phyloP scores from a whole-genome alignment of 2,113 vertebrate genomes.

The Gobius niger region DNA sequence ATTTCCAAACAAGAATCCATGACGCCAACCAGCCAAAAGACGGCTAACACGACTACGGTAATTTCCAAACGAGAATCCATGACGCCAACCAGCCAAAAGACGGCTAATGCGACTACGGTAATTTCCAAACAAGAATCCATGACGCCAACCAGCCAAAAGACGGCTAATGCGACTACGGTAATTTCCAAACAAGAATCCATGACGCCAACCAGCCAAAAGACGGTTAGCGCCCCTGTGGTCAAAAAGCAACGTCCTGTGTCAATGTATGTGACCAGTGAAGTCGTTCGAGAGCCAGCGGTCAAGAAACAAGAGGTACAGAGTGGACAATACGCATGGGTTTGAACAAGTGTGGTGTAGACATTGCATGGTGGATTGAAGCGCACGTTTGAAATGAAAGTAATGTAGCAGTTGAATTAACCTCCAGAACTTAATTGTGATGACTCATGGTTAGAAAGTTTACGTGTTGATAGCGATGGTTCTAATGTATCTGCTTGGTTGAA shows the following conservation, averaged over 20 bases:
- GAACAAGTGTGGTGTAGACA: conserved; percentile 38
- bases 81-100: too few relatives aligned
- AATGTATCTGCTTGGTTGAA: neutral
- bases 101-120: too few relatives aligned
- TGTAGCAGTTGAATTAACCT: conserved; percentile 2
- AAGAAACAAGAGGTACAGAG: conserved; percentile 67
- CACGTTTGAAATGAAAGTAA: conserved; percentile 39
- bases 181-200: neutral
- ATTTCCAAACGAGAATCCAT: too few relatives aligned
- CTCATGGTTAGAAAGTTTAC: neutral
- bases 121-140: too few relatives aligned
- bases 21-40: too few relatives aligned
- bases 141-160: neutral
- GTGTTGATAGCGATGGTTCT: too few relatives aligned
- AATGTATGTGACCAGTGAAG: conserved; percentile 23
- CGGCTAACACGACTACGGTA: too few relatives aligned
- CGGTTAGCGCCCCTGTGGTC: neutral
- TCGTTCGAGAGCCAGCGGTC: conserved; percentile 28
- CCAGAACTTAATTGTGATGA: neutral
- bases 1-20: neutral
- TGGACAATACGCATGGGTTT: conserved; percentile 17
- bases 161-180: neutral
- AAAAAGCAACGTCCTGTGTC: conserved; percentile 6
- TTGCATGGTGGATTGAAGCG: conserved; percentile 30
- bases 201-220: too few relatives aligned